These are phyloP conservation scores for Geodia barretti DNA, from an alignment of 37 sponge, comb jelly and placozoan species.

Conservation along the genomic window DNA sequence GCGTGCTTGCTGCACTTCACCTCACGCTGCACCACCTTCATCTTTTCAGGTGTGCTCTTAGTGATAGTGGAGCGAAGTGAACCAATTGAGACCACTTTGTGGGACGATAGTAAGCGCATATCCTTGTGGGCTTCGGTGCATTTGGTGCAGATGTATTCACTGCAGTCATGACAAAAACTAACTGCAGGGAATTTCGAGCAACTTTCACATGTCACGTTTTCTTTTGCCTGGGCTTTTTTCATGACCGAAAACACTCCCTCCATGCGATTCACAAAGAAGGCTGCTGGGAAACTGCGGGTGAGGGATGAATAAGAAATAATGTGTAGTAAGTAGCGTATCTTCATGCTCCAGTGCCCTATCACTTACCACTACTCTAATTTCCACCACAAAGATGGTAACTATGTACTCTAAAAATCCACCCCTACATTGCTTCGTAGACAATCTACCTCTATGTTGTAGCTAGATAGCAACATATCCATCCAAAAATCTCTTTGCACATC, in stretches of 20 bases:
- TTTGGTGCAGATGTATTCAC: neutral
- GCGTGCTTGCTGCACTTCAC: neutral
- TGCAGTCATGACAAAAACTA: neutral
- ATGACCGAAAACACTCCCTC: slow-evolving; percentile 3
- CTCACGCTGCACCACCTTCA: neutral
- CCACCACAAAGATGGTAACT: too few species aligned
- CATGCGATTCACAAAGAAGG: slow-evolving; percentile 32
- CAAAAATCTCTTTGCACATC: too few species aligned
- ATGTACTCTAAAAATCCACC: too few species aligned
- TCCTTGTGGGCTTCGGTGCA: neutral
- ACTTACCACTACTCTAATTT: too few species aligned
- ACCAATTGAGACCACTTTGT: slow-evolving; percentile 1
- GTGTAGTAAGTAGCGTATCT: too few species aligned
- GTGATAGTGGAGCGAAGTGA: neutral
- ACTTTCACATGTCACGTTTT: neutral
- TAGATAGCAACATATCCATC: too few species aligned
- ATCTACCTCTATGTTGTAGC: too few species aligned
- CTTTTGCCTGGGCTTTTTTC: slow-evolving; percentile 8
- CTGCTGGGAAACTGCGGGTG: slow-evolving; percentile 5
- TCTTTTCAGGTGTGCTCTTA: neutral
- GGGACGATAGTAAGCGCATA: neutral
- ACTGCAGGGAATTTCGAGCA: neutral
- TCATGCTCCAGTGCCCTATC: too few species aligned
- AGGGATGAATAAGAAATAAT: too few species aligned
- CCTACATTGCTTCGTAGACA: too few species aligned